A percentile compares a stretch with the other conserved stretches of the same genome.
phyloP scores from a whole-genome alignment of 2,888 invertebrate species.

The Chironomus riparius region DNA sequence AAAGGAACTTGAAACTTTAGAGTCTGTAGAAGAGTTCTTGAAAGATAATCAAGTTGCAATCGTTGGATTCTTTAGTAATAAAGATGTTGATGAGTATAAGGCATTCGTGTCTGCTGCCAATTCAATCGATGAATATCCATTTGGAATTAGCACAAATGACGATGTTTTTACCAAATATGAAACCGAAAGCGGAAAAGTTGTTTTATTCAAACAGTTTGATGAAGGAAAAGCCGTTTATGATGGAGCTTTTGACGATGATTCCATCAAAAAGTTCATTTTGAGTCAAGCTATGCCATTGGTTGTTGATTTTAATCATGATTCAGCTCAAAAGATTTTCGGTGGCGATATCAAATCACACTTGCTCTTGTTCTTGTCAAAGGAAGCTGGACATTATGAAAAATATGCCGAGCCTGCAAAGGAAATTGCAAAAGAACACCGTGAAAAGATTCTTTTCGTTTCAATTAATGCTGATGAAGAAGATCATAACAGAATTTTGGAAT shows the following conservation, averaged over 20 bases:
- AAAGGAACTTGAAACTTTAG: conserved; percentile 63
- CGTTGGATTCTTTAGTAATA: conserved; percentile 85
- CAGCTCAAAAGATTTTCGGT: conserved; percentile 96
- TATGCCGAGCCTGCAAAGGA: conserved; percentile 67
- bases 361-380: conserved; percentile 89
- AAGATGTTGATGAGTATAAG: conserved; percentile 69
- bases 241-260: conserved; percentile 57
- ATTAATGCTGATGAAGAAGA: conserved; percentile 94
- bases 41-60: conserved; percentile 73
- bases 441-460: conserved; percentile 87
- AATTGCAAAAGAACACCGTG: conserved; percentile 83
- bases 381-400: conserved; percentile 73
- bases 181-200: conserved; percentile 65
- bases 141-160: conserved; percentile 74
- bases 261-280: conserved; percentile 72
- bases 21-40: conserved; percentile 74
- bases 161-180: conserved; percentile 72
- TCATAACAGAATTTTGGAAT: conserved; percentile 94
- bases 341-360: conserved; percentile 96
- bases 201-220: conserved; percentile 93
- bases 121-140: conserved; percentile 76
- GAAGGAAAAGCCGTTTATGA: conserved; percentile 68
- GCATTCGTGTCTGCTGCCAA: conserved; percentile 72
- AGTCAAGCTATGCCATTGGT: conserved; percentile 80
- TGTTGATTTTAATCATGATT: conserved; percentile 95